These are phyloP conservation scores for Hydrophis major DNA, from an alignment of 2,797 vertebrate genomes.

Conservation along the genomic window DNA sequence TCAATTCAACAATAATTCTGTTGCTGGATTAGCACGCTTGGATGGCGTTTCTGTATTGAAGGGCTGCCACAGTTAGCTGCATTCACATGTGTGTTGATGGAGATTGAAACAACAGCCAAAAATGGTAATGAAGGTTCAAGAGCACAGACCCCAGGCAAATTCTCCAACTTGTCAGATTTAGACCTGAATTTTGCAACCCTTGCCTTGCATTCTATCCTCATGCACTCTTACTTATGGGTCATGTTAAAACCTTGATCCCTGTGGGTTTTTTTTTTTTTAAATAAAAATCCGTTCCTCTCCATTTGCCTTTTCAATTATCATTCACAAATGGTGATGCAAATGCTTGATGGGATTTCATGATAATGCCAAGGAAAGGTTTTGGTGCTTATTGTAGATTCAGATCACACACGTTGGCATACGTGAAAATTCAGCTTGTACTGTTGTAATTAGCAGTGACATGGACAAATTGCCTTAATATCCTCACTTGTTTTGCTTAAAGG, in stretches of 20 bases:
- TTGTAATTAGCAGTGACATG: slow-evolving; percentile 68
- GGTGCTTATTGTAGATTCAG: slow-evolving; percentile 52
- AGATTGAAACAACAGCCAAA: not conserved
- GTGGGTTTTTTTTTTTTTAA: not conserved
- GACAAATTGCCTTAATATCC: slow-evolving; percentile 67
- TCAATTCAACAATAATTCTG: not conserved
- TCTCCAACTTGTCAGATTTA: not conserved
- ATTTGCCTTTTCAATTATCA: slow-evolving; percentile 24
- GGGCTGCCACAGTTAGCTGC: no score
- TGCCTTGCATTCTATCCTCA: not conserved
- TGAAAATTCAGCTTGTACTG: slow-evolving; percentile 72
- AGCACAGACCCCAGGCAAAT: not conserved
- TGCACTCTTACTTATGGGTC: not conserved
- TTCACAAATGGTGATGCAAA: slow-evolving; percentile 34
- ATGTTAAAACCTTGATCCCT: slow-evolving; percentile 31
- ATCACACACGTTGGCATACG: slow-evolving; percentile 54
- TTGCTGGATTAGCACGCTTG: not conserved
- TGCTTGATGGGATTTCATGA: slow-evolving; percentile 48
- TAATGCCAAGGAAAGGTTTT: slow-evolving; percentile 61
- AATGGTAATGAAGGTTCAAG: not conserved
- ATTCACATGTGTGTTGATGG: not conserved
- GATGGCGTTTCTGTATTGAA: not conserved
- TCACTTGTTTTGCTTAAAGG: slow-evolving; percentile 55
- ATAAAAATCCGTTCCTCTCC: not conserved
- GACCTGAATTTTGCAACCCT: not conserved